phyloP scores from a whole-genome alignment of 30 jellyfish, hydroid and myxozoan species.

The Phacellophora camtschatica region DNA sequence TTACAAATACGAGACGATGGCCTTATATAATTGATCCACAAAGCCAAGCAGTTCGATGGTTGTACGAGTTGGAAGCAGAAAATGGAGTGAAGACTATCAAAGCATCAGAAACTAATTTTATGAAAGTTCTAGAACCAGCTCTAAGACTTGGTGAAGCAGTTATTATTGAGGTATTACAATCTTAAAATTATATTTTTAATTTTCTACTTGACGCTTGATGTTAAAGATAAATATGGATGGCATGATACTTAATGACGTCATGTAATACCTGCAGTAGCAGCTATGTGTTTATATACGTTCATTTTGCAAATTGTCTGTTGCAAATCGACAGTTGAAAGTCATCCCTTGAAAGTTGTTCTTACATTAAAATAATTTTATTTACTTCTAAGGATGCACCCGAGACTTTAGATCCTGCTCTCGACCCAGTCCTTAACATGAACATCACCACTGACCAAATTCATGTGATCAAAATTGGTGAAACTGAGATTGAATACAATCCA shows the following conservation, averaged over 20 bases:
- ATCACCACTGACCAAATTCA: conserved; percentile 10
- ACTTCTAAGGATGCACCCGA: conserved; percentile 69
- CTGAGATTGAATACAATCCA: conserved; percentile 73
- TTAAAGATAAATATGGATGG: no score
- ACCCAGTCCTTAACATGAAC: conserved; percentile 67
- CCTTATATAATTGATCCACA: conserved; percentile 92
- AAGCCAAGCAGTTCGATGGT: conserved; percentile 84
- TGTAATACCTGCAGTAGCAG: no score
- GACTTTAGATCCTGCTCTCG: conserved; percentile 70
- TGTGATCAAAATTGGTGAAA: conserved; percentile 54
- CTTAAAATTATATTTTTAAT: no score
- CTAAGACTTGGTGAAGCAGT: conserved; percentile 84
- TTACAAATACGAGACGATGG: conserved; percentile 58
- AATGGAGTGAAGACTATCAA: conserved; percentile 49
- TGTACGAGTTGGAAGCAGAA: conserved; percentile 53
- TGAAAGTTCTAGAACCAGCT: conserved; percentile 76
- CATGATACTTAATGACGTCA: no score
- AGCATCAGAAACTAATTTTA: conserved; percentile 68
- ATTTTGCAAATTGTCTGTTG: no score
- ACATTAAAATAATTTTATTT: background rate
- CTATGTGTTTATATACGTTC: no score
- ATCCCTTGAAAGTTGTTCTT: no score
- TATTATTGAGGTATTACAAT: conserved; percentile 65
- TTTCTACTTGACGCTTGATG: no score
- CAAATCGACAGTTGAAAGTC: no score